phyloP scores from a whole-genome alignment of 1,140 invertebrate species.

The Gonatopus flavifemur region DNA sequence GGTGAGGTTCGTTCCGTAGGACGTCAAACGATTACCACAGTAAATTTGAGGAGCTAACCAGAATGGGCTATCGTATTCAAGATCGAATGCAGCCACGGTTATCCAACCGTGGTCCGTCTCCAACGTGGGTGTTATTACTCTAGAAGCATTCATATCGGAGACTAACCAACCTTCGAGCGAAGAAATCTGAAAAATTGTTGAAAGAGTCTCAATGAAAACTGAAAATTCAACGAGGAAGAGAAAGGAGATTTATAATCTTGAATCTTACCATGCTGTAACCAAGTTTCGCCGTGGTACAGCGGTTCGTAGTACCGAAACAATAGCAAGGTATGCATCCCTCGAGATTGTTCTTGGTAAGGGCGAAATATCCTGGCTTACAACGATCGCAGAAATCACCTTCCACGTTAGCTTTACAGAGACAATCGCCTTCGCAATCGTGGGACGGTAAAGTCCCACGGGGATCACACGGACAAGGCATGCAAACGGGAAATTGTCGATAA shows the following conservation, averaged over 20 bases:
- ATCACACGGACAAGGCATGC: constrained; percentile 82
- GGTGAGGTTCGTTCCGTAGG: constrained; percentile 81
- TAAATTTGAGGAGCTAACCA: constrained; percentile 83
- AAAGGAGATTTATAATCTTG: background rate
- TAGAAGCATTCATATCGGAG: constrained; percentile 62
- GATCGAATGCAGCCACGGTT: constrained; percentile 66
- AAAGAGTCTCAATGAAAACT: background rate
- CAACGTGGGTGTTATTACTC: constrained; percentile 55
- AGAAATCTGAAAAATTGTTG: constrained; percentile 57
- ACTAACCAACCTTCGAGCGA: constrained; percentile 67
- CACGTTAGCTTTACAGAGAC: constrained; percentile 84
- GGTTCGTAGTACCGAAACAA: constrained; percentile 83
- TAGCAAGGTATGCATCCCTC: constrained; percentile 88
- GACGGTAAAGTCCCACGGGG: constrained; percentile 68
- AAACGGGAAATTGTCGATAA: constrained; percentile 77
- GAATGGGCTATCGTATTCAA: constrained; percentile 78
- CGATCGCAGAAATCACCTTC: constrained; percentile 76
- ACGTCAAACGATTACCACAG: constrained; percentile 72
- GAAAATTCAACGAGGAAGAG: background rate
- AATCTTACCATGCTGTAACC: constrained; percentile 61
- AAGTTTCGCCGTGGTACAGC: constrained; percentile 69
- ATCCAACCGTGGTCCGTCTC: constrained; percentile 62
- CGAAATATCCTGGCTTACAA: constrained; percentile 85
- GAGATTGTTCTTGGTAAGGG: constrained; percentile 72
- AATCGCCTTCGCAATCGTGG: constrained; percentile 77